Evolutionary conservation across 2,113 vertebrate species (phyloP), one percentile per base, ranked within the genome.

Genomic region (Macaca mulatta): DNA sequence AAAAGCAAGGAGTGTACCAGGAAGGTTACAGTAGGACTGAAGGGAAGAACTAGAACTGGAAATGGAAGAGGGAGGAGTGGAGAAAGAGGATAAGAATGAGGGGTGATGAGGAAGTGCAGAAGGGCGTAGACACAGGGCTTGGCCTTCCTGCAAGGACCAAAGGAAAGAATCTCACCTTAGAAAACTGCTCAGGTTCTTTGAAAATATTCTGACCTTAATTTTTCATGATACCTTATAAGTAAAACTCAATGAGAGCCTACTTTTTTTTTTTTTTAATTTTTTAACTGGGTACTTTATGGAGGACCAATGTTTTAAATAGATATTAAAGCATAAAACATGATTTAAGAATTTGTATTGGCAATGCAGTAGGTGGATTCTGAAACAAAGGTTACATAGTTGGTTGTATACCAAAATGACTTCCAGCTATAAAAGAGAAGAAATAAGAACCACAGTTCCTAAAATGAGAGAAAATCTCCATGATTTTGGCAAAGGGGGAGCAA

Each of bases 331-430:
- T 93, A 30, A 77, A 81, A 92, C 64, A 18, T 32, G 32, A 45
- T 32, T 92, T 35, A 57, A 35, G 82, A 59, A 9, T 55, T 84
- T 90, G 72, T 84, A 11, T 61, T 94, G 75, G 57, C 64, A 96
- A 61, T 81, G 6, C 11, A 81, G 38, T 38, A 70, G 32, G 59
- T 94, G 32, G 43, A 87, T 94, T 72, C 40, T 81, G 32, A 74
- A 93, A 45, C 81, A 93, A 88, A 97, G 86, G 69, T 96, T 87
- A 52, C 79, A 96, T 93, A 97, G 38, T 95, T 96, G 83, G 64
- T 90, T 87, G n/a, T 38, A 11, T 20, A 69, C 77, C 94, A 94
- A 59, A 84, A 94, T 92, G 75, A 78, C 83, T 98, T 90, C 57
- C 48, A 90, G 45, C 83, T 50, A n/a, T 16, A 78, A 96, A 61